Percentiles rank a stretch among this genome's conserved stretches.
These are phyloP conservation scores for Campopleginae sp. DNA, from an alignment of 2,888 invertebrate species.

Conservation along the genomic window DNA sequence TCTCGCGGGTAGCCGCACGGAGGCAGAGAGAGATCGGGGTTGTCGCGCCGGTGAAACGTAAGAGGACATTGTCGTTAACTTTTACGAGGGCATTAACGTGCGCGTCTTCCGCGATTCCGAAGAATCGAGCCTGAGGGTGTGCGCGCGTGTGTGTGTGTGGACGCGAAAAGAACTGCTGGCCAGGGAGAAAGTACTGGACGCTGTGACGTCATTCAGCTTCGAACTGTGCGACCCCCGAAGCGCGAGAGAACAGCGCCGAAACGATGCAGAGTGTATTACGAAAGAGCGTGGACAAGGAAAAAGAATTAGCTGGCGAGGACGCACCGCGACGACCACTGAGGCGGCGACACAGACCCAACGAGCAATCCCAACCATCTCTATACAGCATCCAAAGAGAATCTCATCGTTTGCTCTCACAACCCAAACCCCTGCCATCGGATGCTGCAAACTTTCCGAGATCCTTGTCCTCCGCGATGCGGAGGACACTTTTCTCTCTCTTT, in stretches of 20 bases:
- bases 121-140: constrained; percentile 49
- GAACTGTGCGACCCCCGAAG: constrained; percentile 23
- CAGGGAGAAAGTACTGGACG: constrained; percentile 76
- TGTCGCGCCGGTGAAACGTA: constrained; percentile 78
- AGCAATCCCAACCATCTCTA: constrained; percentile 23
- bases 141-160: constrained; percentile 18
- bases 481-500: constrained; percentile 32
- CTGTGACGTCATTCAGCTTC: constrained; percentile 77
- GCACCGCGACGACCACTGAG: constrained; percentile 55
- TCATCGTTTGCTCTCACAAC: constrained; percentile 32
- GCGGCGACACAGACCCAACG: constrained; percentile 59
- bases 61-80: constrained; percentile 84
- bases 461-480: constrained; percentile 60
- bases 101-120: constrained; percentile 80
- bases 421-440: constrained; percentile 64
- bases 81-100: constrained; percentile 84
- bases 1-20: constrained; percentile 59
- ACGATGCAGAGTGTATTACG: constrained; percentile 40
- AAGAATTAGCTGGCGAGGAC: constrained; percentile 77
- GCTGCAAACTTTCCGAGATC: constrained; percentile 72
- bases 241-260: constrained; percentile 53
- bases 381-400: constrained; percentile 53
- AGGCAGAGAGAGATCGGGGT: constrained; percentile 70
- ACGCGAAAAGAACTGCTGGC: constrained; percentile 32
- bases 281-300: constrained; percentile 68